Evolutionary conservation across 2,113 vertebrate species (phyloP), one percentile per base, ranked within the genome.

Genomic region (Oceanites oceanicus): DNA sequence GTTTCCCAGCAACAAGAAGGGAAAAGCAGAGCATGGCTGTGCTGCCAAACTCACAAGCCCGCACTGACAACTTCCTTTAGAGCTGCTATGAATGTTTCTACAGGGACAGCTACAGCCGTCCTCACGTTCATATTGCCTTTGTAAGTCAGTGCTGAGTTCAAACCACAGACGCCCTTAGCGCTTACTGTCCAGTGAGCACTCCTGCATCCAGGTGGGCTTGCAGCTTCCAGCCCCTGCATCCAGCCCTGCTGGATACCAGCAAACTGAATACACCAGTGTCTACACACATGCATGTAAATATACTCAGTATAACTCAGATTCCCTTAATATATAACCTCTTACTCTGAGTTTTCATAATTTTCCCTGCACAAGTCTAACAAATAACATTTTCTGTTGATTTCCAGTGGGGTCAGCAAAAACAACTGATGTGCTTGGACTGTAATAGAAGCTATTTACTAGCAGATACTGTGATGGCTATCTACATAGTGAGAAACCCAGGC

Each of bases 71-170:
- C 38, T 58, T 81, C 22, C 45, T 78, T 56, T 32, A 53, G 76
- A 71, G 50, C 6, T 42, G 0, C 53, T 80, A 6, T n/a, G 27
- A 40, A 21, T 14, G 3, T 86, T 84, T 52, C 67, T 53, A 20
- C 8, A 38, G 16, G 53, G 27, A 45, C 42, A 84, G 45, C 56
- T 70, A 55, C 42, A 40, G 13, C 40, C 8, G 1, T 17, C 11
- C 27, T 36, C 63, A 71, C 1, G 1, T 30, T 40, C 53, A 36
- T 3, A 0, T 8, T 53, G 63, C 8, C 36, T 12, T 61, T 49
- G 3, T 32, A 30, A 74, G 36, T 29, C 42, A 53, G 26, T 34
- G 26, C 47, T 67, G 73, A 52, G 42, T 32, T 26, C 55, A 81
- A 80, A 36, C 7, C 36, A 22, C 40, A 42, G 68, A 30, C 70